These are phyloP conservation scores for Ennomos erosarius DNA, from an alignment of 2,888 invertebrate species.

Conservation along the genomic window DNA sequence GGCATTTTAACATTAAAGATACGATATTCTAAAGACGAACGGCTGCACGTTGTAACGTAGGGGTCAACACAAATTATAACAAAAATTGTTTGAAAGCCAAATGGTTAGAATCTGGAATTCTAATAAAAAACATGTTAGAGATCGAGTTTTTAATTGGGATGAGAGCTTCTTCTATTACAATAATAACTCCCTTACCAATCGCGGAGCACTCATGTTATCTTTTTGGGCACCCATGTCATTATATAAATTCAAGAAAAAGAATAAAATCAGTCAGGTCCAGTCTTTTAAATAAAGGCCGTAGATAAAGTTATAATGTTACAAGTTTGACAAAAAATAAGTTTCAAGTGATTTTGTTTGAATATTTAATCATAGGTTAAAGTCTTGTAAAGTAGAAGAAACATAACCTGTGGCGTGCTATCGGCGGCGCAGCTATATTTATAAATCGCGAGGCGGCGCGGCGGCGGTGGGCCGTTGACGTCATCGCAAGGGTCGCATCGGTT, in stretches of 20 bases:
- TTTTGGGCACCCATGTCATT: too few relatives aligned
- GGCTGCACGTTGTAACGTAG: neutral
- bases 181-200: too few relatives aligned
- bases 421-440: conserved; percentile 79
- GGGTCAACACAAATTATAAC: neutral
- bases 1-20: conserved; percentile 32
- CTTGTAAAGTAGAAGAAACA: conserved; percentile 59
- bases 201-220: too few relatives aligned
- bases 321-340: conserved; percentile 21
- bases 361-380: conserved; percentile 41
- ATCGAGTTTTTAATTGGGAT: too few relatives aligned
- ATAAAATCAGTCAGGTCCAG: neutral
- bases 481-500: conserved; percentile 55
- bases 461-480: conserved; percentile 81
- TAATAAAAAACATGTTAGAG: too few relatives aligned
- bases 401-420: conserved; percentile 81
- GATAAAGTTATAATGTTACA: conserved; percentile 7
- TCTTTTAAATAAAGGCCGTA: neutral
- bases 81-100: neutral
- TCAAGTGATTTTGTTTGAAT: conserved; percentile 10
- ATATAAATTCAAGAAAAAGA: too few relatives aligned
- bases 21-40: conserved; percentile 9
- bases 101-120: too few relatives aligned
- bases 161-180: too few relatives aligned
- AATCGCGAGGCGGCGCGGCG: conserved; percentile 76